These are phyloP conservation scores for Rhinoptilus africanus DNA, from an alignment of 2,113 vertebrate species.

Conservation along the genomic window DNA sequence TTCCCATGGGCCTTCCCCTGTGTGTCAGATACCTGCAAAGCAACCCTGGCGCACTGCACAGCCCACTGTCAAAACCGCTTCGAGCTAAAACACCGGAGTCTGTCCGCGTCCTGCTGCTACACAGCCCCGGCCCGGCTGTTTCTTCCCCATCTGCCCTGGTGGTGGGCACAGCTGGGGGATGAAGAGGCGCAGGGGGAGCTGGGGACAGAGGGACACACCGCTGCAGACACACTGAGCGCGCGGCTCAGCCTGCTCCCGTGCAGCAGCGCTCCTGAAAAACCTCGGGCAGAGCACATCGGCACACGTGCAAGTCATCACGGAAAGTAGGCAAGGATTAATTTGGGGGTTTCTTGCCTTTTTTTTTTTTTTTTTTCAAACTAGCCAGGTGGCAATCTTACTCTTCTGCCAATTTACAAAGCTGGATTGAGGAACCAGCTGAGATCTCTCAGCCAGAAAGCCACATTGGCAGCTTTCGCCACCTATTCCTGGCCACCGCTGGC, in stretches of 20 bases:
- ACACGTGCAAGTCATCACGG: neutral
- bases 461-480: neutral
- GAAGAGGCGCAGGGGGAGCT: accelerated
- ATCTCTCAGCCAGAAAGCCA: neutral
- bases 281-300: accelerated
- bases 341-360: accelerated
- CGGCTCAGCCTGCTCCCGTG: accelerated
- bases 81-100: too few species aligned
- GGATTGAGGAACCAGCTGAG: conserved; percentile 7
- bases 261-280: accelerated
- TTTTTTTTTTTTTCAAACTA: neutral
- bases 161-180: accelerated
- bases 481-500: neutral
- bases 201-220: accelerated
- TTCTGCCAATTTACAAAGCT: neutral
- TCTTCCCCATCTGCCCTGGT: accelerated
- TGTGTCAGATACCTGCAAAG: neutral
- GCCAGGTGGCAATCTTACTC: neutral
- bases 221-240: neutral
- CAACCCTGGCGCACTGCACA: neutral
- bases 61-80: accelerated
- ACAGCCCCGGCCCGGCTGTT: accelerated
- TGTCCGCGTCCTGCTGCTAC: accelerated
- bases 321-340: neutral
- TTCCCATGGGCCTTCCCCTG: neutral